phyloP scores from a whole-genome alignment of 2,797 vertebrate genomes.

The Catostomus latipinnis region DNA sequence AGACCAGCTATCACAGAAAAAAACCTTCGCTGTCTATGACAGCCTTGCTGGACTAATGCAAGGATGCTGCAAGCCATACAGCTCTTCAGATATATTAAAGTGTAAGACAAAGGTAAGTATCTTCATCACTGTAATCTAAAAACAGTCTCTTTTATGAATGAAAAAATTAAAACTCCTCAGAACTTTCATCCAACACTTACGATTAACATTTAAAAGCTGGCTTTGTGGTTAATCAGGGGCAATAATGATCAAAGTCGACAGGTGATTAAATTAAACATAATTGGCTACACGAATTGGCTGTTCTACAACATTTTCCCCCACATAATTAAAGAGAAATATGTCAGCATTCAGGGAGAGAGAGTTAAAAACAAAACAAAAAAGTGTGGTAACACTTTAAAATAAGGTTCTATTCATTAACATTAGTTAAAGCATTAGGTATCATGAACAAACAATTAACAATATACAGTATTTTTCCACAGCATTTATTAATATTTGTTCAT shows the following conservation, averaged over 20 bases:
- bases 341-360: slow-evolving; percentile 70
- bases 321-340: slow-evolving; percentile 84
- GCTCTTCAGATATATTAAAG: slow-evolving; percentile 56
- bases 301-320: slow-evolving; percentile 76
- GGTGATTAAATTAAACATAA: slow-evolving; percentile 88
- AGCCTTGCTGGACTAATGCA: slow-evolving; percentile 30
- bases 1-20: background rate
- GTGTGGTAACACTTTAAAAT: too few relatives aligned
- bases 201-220: slow-evolving; percentile 73
- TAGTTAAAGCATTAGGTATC: too few relatives aligned
- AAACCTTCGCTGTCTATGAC: slow-evolving; percentile 7
- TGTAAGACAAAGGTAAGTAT: slow-evolving; percentile 13
- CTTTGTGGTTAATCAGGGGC: slow-evolving; percentile 82
- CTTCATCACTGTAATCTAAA: slow-evolving; percentile 63
- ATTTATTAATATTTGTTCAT: too few relatives aligned
- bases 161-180: slow-evolving; percentile 67
- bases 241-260: slow-evolving; percentile 86
- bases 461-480: too few relatives aligned
- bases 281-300: slow-evolving; percentile 83
- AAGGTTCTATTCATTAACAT: too few relatives aligned
- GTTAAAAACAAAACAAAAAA: slow-evolving; percentile 55
- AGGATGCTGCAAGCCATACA: slow-evolving; percentile 37
- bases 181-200: slow-evolving; percentile 66
- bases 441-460: too few relatives aligned
- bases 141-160: slow-evolving; percentile 66